Evolutionary conservation across 2,888 invertebrate species (phyloP).

Genomic region (Nemurella pictetii): DNA sequence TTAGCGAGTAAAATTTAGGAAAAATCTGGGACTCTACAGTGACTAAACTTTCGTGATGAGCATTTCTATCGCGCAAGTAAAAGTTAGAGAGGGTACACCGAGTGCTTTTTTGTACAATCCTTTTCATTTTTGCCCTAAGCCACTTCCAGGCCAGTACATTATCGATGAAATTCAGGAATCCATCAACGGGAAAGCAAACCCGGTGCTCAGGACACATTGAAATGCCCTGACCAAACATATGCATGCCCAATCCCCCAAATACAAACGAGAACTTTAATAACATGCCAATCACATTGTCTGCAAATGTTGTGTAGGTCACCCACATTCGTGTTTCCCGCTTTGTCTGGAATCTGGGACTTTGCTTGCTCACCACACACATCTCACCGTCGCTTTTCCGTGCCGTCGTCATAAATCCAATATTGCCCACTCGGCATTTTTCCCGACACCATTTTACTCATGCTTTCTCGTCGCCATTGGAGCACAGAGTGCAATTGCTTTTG

Average conservation of each 20-base stretch:
- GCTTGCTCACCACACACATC: background rate
- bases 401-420: constrained; percentile 30
- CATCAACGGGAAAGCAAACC: background rate
- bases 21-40: background rate
- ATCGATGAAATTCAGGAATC: too few relatives aligned
- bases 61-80: background rate
- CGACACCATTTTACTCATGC: background rate
- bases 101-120: background rate
- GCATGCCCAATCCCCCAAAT: too few relatives aligned
- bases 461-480: background rate
- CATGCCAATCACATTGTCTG: background rate
- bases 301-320: background rate
- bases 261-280: background rate
- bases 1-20: background rate
- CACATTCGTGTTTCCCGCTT: background rate
- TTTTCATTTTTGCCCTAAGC: background rate
- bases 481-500: background rate
- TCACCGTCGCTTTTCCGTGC: background rate
- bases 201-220: too few relatives aligned
- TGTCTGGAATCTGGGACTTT: background rate
- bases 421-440: constrained; percentile 27
- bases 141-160: too few relatives aligned
- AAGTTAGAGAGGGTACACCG: background rate
- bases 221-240: background rate
- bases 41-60: background rate